phyloP scores from a whole-genome alignment of 2,888 invertebrate genomes.

The Hyles lineata region DNA sequence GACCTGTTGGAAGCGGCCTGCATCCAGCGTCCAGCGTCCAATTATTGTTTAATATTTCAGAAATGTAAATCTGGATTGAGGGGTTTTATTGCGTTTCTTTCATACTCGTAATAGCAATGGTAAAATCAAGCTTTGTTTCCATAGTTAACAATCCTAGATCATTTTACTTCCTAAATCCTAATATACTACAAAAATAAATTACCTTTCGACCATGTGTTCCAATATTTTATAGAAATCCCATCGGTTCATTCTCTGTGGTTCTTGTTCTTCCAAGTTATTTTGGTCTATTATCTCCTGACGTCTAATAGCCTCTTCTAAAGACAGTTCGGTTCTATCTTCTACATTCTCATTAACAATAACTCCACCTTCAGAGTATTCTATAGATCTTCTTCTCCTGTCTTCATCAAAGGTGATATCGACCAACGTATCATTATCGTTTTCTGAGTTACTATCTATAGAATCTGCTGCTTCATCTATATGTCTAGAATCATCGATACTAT shows the following conservation, averaged over 20 bases:
- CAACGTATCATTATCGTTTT: constrained; percentile 65
- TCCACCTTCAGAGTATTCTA: constrained; percentile 72
- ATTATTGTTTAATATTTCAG: too few relatives aligned
- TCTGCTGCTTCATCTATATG: constrained; percentile 46
- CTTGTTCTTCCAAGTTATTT: constrained; percentile 58
- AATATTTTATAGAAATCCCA: constrained; percentile 88
- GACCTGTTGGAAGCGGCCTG: too few relatives aligned
- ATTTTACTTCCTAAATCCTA: not conserved
- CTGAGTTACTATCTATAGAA: constrained; percentile 42
- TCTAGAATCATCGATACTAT: constrained; percentile 50
- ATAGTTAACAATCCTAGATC: too few relatives aligned
- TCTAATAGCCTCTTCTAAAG: constrained; percentile 76
- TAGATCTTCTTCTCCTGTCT: constrained; percentile 62
- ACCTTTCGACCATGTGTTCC: constrained; percentile 86
- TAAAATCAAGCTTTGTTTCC: too few relatives aligned
- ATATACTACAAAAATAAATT: constrained; percentile 35
- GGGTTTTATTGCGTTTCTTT: too few relatives aligned
- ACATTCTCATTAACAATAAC: constrained; percentile 49
- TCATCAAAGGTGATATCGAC: constrained; percentile 75
- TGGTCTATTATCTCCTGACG: constrained; percentile 79
- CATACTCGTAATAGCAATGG: too few relatives aligned
- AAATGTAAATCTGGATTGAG: too few relatives aligned
- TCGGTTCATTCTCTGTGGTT: constrained; percentile 78
- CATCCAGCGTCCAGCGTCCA: too few relatives aligned
- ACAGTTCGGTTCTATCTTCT: constrained; percentile 57